Conservation (phyloP, 2,797 vertebrate genomes). For the Sylvilagus floridanus region DNA sequence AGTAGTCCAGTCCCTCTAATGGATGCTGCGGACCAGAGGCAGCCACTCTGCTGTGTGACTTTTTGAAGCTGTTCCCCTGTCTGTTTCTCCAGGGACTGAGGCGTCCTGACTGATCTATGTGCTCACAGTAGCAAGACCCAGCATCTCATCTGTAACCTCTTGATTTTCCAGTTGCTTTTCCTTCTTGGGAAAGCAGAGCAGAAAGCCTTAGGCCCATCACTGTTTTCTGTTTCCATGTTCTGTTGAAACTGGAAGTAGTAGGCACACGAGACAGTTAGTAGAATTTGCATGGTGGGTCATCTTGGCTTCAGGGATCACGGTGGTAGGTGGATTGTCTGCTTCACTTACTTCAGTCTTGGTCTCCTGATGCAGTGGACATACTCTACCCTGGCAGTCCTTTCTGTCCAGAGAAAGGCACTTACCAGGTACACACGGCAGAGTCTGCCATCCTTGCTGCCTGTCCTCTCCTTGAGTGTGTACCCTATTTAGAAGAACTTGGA, state of each 20-base stretch:
- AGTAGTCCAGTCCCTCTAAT: slow-evolving; percentile 81
- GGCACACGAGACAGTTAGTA: neutral
- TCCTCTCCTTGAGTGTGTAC: neutral
- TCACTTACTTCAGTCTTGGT: neutral
- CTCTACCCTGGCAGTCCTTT: neutral
- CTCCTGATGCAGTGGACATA: too few relatives aligned
- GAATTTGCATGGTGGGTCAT: neutral
- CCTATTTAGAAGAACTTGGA: neutral
- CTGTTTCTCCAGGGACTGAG: slow-evolving; percentile 73
- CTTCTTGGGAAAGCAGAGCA: neutral
- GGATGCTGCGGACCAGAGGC: slow-evolving; percentile 62
- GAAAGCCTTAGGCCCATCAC: neutral
- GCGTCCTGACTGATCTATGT: slow-evolving; percentile 62
- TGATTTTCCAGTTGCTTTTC: slow-evolving; percentile 18
- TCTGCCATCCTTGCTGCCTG: neutral
- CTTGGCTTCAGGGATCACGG: neutral
- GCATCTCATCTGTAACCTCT: slow-evolving; percentile 79
- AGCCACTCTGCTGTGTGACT: neutral
- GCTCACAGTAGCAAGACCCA: slow-evolving; percentile 79
- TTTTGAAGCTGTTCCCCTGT: slow-evolving; percentile 69
- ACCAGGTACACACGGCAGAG: accelerated
- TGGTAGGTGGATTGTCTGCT: neutral
- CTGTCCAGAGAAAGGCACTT: neutral
- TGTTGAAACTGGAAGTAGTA: neutral
- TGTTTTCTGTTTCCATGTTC: neutral